Percentiles rank a stretch among this genome's conserved stretches.
These are phyloP conservation scores for Acanthoscelides obtectus DNA, from an alignment of 2,888 invertebrate genomes.

Conservation along the genomic window DNA sequence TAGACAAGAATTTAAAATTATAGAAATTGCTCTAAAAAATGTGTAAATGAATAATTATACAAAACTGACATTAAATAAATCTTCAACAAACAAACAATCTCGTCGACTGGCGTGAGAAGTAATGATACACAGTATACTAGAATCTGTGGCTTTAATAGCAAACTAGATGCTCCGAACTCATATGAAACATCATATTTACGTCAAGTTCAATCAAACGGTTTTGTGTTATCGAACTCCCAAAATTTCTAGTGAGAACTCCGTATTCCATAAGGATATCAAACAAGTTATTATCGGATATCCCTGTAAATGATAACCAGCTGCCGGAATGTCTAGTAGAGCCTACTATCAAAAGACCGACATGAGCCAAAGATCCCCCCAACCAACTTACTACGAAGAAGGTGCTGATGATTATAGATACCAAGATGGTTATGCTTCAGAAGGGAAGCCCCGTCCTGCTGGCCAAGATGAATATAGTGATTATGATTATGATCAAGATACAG, in stretches of 20 bases:
- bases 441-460: not conserved
- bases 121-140: not conserved
- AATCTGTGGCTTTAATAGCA: not conserved
- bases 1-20: too few relatives aligned
- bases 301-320: not conserved
- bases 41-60: too few relatives aligned
- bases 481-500: not conserved
- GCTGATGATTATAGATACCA: not conserved
- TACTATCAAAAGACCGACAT: not conserved
- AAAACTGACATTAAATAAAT: too few relatives aligned
- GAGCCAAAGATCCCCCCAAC: not conserved
- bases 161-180: not conserved
- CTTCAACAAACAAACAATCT: too few relatives aligned
- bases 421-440: not conserved
- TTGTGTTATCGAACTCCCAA: not conserved
- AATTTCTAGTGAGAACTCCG: not conserved
- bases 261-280: not conserved
- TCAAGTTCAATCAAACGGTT: not conserved
- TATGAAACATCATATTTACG: not conserved
- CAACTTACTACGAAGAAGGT: not conserved
- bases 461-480: not conserved
- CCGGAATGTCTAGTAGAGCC: not conserved
- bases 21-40: too few relatives aligned
- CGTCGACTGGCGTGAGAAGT: too few relatives aligned
- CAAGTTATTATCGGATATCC: not conserved